phyloP scores from a whole-genome alignment of 1,140 invertebrate genomes.

The Drosophila nigrodunni region DNA sequence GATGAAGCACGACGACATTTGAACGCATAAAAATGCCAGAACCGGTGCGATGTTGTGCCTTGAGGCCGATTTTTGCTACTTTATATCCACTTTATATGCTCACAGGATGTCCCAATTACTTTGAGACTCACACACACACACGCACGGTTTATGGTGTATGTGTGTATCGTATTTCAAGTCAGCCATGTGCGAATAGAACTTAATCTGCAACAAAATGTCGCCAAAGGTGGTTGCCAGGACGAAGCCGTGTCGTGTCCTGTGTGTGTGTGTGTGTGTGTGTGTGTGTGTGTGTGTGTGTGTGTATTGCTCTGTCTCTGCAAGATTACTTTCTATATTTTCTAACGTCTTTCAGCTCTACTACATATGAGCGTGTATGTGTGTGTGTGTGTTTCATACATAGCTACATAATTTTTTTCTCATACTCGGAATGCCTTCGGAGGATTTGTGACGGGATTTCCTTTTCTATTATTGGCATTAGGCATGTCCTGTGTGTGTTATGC shows the following conservation, averaged over 20 bases:
- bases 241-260: constrained; percentile 5
- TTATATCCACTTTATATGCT: constrained; percentile 83
- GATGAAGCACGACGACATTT: constrained; percentile 80
- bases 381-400: constrained; percentile 54
- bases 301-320: constrained; percentile 50
- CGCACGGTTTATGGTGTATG: constrained; percentile 36
- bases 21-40: constrained; percentile 79
- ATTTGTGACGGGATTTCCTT: constrained; percentile 85
- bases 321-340: constrained; percentile 83
- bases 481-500: constrained; percentile 85
- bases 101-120: constrained; percentile 82
- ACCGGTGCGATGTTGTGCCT: constrained; percentile 66
- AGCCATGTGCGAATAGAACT: constrained; percentile 84
- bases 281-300: neutral
- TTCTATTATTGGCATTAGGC: constrained; percentile 85
- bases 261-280: constrained; percentile 9
- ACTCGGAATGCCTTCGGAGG: constrained; percentile 68
- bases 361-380: constrained; percentile 18
- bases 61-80: constrained; percentile 74
- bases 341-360: constrained; percentile 52
- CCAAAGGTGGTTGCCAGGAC: constrained; percentile 75
- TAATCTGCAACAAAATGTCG: constrained; percentile 85
- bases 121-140: constrained; percentile 60
- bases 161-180: constrained; percentile 84
- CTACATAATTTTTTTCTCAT: constrained; percentile 79